Conservation (phyloP, 2,113 vertebrate species). For the Trichechus manatus region DNA sequence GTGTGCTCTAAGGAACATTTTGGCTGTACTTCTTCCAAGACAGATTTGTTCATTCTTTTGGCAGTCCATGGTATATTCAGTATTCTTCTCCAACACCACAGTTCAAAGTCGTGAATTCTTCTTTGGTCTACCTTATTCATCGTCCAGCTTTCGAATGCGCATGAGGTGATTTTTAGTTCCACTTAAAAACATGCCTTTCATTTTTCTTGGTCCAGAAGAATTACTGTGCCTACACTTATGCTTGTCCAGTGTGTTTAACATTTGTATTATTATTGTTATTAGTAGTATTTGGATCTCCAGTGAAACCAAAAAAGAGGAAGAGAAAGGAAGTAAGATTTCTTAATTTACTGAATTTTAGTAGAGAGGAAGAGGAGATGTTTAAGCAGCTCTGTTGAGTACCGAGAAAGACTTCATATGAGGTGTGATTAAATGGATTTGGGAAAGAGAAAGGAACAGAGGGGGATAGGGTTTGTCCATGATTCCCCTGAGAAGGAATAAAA, state of each 20-base stretch:
- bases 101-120: too few relatives aligned
- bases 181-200: not conserved
- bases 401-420: not conserved
- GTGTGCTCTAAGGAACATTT: too few relatives aligned
- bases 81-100: too few relatives aligned
- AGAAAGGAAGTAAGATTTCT: not conserved
- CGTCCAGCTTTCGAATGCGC: too few relatives aligned
- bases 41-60: too few relatives aligned
- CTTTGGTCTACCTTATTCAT: too few relatives aligned
- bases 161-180: not conserved
- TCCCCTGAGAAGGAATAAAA: not conserved
- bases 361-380: not conserved
- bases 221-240: not conserved
- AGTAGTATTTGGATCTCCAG: not conserved
- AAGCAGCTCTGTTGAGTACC: not conserved
- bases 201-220: conserved; percentile 18
- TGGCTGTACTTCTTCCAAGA: too few relatives aligned
- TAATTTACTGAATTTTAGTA: not conserved
- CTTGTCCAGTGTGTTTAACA: not conserved
- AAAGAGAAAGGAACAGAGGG: not conserved
- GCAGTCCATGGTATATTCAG: too few relatives aligned
- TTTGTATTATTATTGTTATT: not conserved
- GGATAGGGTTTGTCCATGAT: not conserved
- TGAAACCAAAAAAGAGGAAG: not conserved
- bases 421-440: not conserved